Evolutionary conservation across 2,113 vertebrate species (phyloP), one percentile per base, ranked within the genome.

Genomic region (Desmodus rotundus): DNA sequence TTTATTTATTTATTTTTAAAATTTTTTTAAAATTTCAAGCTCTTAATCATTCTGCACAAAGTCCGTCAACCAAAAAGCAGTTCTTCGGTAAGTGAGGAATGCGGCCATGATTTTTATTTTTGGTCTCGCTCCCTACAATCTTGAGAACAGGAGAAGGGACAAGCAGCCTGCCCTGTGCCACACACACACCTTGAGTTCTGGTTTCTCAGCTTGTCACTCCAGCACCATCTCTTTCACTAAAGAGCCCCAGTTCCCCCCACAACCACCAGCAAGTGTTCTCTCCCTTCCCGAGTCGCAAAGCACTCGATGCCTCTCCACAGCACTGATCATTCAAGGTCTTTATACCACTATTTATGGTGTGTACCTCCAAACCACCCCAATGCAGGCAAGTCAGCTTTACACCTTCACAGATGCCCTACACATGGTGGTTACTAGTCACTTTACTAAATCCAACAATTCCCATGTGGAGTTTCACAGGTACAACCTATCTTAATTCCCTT

Each of bases 151-250:
- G 22, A 61, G 67, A 38, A 82, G 41, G 22, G 28, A 81, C 24
- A 2, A 13, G 77, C 22, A 45, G 36, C 36, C 80, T n/a, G 61
- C 43, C 1, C 12, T 1, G 3, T 11, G 13, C 41, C 41, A 4
- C 3, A 24, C 20, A 3, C 8, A 28, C 0, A 3, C 7, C 70
- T 12, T 1, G 12, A 36, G 5, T n/a, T 12, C 43, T 14, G 0
- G 0, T 5, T 31, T 63, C 87, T 61, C 26, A 22, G 54, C 61
- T 4, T 47, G 45, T 47, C 24, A 16, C 73, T 54, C 33, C n/a
- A 61, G 47, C 4, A 24, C 28, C 89, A n/a, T 9, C n/a, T 70
- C 68, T 82, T 43, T 50, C 67, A 43, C 0, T 12, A 56, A n/a
- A 33, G 41, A 68, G 10, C 54, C 67, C 84, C 10, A 9, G 20